These are phyloP conservation scores for Prionace glauca DNA, from an alignment of 2,797 vertebrate species.

Conservation along the genomic window DNA sequence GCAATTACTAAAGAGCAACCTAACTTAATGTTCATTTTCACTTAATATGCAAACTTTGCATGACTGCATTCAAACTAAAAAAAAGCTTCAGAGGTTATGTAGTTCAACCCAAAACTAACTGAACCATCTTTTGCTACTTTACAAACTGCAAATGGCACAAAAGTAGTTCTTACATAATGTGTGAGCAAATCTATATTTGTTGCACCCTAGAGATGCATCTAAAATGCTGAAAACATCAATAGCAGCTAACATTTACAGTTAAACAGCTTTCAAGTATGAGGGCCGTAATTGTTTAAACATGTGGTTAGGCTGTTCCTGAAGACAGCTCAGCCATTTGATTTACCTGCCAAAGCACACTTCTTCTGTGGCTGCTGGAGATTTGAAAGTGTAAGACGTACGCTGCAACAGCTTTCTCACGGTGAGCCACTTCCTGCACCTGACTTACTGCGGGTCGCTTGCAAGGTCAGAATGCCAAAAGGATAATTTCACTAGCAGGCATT, in stretches of 20 bases:
- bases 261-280: slow-evolving; percentile 34
- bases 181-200: slow-evolving; percentile 37
- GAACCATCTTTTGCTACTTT: slow-evolving; percentile 23
- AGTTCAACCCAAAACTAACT: slow-evolving; percentile 5
- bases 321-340: slow-evolving; percentile 15
- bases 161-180: slow-evolving; percentile 31
- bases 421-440: slow-evolving; percentile 27
- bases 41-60: neutral
- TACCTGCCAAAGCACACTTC: slow-evolving; percentile 34
- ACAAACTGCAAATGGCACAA: slow-evolving; percentile 26
- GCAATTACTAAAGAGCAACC: neutral
- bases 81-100: neutral
- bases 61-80: neutral
- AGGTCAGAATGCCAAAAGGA: neutral
- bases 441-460: neutral
- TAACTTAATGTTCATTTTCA: neutral
- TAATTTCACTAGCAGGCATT: neutral
- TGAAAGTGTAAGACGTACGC: neutral
- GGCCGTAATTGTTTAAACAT: slow-evolving; percentile 33
- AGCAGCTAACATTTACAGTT: slow-evolving; percentile 33
- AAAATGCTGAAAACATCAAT: slow-evolving; percentile 34
- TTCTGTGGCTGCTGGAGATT: slow-evolving; percentile 26
- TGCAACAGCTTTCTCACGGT: neutral
- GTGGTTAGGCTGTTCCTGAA: slow-evolving; percentile 31
- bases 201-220: slow-evolving; percentile 21